Evolutionary conservation across 2,888 invertebrate genomes (phyloP), one percentile per base, ranked within the genome.

Genomic region (Parthenolecanium corni): DNA sequence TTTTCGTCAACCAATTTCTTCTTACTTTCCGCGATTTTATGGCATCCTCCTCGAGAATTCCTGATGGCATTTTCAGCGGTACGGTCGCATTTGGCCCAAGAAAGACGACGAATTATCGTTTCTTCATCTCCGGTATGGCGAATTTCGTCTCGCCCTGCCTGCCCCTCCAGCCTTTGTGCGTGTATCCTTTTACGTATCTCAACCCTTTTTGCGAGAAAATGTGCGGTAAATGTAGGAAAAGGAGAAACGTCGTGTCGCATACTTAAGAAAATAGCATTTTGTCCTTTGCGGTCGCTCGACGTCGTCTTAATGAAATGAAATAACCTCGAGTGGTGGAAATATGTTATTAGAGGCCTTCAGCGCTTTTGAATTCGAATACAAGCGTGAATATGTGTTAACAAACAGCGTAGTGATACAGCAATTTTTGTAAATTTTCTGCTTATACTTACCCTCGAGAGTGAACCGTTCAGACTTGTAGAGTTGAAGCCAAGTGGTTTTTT

Each of bases 141-240:
- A 18, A 44, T 14, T 18, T 20, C 20, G 49, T 9, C 11, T 18
- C 46, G 20, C 49, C 20, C 14, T 23, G 44, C 44, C 4, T 4
- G 5, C 16, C 44, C n/a, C 18, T 18, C 16, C 44, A 14, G 4
- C 9, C 9, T 21, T 12, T 21, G 12, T 36, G 31, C 31, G 40
- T 38, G 54, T 56, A 56, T 58, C 58, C 58, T 58, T 58, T 58
- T 47, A 58, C 46, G 58, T 58, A 58, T 47, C 47, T 58, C 46
- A 58, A 58, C 58, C 58, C 58, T 47, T 58, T 58, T 47, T 20
- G 49, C 25, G 25, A 58, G 58, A 58, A 58, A 58, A 58, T 58
- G 58, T 58, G 58, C 58, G 58, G 58, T 58, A 58, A 49, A 46
- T 58, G 46, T n/a, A n/a, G 58, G 58, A 58, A 58, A 58, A 58